A percentile compares a stretch with the other conserved stretches of the same genome.
Evolutionary conservation across 2,888 invertebrate species (phyloP).

Genomic region (Meta bourneti): DNA sequence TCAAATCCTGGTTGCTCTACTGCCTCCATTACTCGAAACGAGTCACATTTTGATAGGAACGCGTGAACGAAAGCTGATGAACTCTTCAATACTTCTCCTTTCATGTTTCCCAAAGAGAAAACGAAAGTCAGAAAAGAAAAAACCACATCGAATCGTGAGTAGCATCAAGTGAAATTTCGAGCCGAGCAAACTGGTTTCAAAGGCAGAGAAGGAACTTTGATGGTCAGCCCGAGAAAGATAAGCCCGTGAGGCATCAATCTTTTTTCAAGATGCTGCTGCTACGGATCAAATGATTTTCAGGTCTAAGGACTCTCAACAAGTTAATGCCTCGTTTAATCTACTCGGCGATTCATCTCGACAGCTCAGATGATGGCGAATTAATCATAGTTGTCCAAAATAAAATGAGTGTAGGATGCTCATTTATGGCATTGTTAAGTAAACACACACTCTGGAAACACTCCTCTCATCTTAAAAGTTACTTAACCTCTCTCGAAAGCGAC

Average conservation of each 20-base stretch:
- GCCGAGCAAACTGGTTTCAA: constrained; percentile 39
- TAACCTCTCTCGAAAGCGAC: constrained; percentile 14
- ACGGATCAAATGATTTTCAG: constrained; percentile 20
- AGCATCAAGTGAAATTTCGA: constrained; percentile 36
- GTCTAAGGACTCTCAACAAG: constrained; percentile 22
- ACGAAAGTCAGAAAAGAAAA: background rate
- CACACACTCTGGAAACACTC: constrained; percentile 11
- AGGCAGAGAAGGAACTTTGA: constrained; percentile 30
- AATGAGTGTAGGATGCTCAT: constrained; percentile 18
- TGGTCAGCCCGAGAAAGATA: constrained; percentile 19
- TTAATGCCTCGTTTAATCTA: constrained; percentile 38
- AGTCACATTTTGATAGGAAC: too few relatives aligned
- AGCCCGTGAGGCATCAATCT: constrained; percentile 44
- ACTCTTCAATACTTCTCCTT: background rate
- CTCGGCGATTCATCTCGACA: constrained; percentile 20
- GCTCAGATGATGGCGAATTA: constrained; percentile 24
- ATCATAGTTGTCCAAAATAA: constrained; percentile 23
- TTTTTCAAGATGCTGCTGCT: constrained; percentile 25
- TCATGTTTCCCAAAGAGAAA: constrained; percentile 2
- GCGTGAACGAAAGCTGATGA: too few relatives aligned
- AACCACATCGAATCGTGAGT: constrained; percentile 18
- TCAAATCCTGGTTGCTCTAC: too few relatives aligned
- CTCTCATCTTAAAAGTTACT: background rate
- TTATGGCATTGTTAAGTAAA: constrained; percentile 26
- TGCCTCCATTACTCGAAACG: too few relatives aligned